Conservation (phyloP, 2,888 invertebrate species). For the Keiferia lycopersicella region DNA sequence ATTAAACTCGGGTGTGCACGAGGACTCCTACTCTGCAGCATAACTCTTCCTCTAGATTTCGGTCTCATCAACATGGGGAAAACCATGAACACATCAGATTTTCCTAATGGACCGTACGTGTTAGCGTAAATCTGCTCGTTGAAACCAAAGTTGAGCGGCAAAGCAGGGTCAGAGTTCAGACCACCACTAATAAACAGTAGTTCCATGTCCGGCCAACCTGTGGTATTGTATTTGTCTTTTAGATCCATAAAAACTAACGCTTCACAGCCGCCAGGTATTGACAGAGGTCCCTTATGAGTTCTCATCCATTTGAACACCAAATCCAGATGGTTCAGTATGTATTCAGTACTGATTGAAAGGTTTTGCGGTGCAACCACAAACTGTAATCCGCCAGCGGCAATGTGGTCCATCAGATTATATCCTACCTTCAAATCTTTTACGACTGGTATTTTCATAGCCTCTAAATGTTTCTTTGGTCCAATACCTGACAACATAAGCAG, state of each 20-base stretch:
- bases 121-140: constrained; percentile 66
- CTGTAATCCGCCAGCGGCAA: constrained; percentile 83
- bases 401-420: constrained; percentile 86
- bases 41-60: constrained; percentile 85
- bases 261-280: constrained; percentile 85
- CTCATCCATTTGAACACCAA: constrained; percentile 78
- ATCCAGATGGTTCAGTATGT: constrained; percentile 64
- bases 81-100: constrained; percentile 73
- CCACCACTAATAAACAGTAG: constrained; percentile 82
- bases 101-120: constrained; percentile 65
- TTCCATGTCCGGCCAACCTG: constrained; percentile 85
- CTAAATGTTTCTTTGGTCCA: constrained; percentile 83
- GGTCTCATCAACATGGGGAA: constrained; percentile 88
- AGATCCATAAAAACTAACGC: constrained; percentile 84
- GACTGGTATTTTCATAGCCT: constrained; percentile 77
- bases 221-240: constrained; percentile 76
- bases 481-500: constrained; percentile 90
- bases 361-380: constrained; percentile 75
- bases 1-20: constrained; percentile 87
- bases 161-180: constrained; percentile 69
- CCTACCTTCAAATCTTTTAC: constrained; percentile 84
- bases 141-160: constrained; percentile 79
- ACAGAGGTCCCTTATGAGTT: constrained; percentile 79
- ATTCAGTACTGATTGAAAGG: constrained; percentile 55
- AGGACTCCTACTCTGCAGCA: constrained; percentile 86